Base-by-base conservation (phyloP, 2,888 invertebrate species). In the Dicranocentrus wangi region DNA sequence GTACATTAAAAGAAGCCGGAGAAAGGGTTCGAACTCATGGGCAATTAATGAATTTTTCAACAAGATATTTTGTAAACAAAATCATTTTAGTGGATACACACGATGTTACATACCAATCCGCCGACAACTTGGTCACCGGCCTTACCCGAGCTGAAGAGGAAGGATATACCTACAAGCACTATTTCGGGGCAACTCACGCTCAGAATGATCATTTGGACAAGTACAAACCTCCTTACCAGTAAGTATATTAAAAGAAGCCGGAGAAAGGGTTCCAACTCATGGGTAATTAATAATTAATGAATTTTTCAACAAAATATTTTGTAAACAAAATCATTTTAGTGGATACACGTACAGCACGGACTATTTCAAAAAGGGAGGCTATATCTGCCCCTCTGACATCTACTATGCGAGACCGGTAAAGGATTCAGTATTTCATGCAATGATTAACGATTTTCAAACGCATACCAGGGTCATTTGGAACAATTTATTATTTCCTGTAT, bases 341-440 rank as follows among this genome's bases (percentile, higher is more conserved):
- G 85, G 86, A 23, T 86, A 87, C 66, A 66, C 73, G 0, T 83
- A 85, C 53, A 81, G 70, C 28, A 82, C 87, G 10, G 88, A 88
- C 71, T 88, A 87, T 65, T 88, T 87, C 3, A 85, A 86, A 19
- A 87, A 87, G 15, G 88, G 88, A 1, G 89, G 88, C 0, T 88
- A 88, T 83, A 86, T 89, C 15, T 89, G 89, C 78, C 88, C 89
- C 13, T 88, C 88, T 0, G 88, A 89, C 73, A 88, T 89, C 65
- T 87, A 87, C 23, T 89, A 89, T 70, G 88, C 87, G 0, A 85
- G 87, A 73, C 89, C 89, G 1, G 73, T 73, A 53, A 47, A 28
- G 8, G 15, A 43, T n/a, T 25, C 5, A 8, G n/a, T n/a, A n/a
- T 13, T 39, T 8, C 5, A 39, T 8, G 39, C 39, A 39, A 39